Evolutionary conservation across 2,888 invertebrate genomes (phyloP).

Genomic region (Odontocolon sp.): DNA sequence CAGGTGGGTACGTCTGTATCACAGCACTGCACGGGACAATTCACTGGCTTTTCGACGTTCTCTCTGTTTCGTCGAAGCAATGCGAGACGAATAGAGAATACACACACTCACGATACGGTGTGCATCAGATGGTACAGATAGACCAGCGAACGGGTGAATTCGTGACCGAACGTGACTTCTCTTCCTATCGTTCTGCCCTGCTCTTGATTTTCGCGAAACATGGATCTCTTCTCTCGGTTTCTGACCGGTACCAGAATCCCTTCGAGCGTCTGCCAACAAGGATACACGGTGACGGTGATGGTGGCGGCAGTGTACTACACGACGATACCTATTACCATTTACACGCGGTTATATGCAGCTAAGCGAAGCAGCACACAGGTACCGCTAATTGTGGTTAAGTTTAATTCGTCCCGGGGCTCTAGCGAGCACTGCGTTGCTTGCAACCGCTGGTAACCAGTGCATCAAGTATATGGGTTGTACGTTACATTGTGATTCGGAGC

Average conservation of each 20-base stretch:
- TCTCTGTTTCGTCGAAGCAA: neutral
- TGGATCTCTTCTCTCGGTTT: slow-evolving; percentile 2
- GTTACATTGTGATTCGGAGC: slow-evolving; percentile 1
- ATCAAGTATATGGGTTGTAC: slow-evolving; percentile 12
- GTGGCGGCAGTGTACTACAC: slow-evolving; percentile 4
- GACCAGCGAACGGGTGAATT: slow-evolving; percentile 14
- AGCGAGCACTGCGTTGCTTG: slow-evolving; percentile 12
- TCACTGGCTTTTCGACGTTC: neutral
- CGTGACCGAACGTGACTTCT: neutral
- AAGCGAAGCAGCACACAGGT: slow-evolving; percentile 63
- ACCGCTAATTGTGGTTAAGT: slow-evolving; percentile 75
- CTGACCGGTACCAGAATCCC: neutral
- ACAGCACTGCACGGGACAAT: no score
- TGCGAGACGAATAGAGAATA: neutral
- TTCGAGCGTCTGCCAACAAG: neutral
- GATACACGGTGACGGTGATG: neutral
- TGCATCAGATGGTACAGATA: neutral
- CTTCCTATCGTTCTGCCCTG: neutral
- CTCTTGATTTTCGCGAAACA: neutral
- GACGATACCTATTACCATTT: slow-evolving; percentile 69
- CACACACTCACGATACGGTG: neutral
- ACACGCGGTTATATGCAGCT: slow-evolving; percentile 68
- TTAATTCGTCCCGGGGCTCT: slow-evolving; percentile 68
- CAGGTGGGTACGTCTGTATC: neutral
- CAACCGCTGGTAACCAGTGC: slow-evolving; percentile 11